Base-by-base conservation (phyloP, 2,797 vertebrate species). In the Coccyzus lansbergi region DNA sequence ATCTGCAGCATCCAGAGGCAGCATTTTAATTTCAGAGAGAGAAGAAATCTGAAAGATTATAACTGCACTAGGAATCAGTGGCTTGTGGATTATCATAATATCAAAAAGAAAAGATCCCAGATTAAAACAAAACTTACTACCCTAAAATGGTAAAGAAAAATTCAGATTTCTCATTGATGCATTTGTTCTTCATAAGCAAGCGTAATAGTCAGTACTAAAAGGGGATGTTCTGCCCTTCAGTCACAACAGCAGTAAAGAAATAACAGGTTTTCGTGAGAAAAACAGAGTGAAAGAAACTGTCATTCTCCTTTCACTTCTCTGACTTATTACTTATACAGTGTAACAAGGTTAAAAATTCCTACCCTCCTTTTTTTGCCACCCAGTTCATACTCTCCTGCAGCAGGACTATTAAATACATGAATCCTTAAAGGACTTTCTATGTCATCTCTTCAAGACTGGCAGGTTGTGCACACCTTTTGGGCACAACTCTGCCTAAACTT, bases 11-110 rank as follows among this genome's bases (percentile, higher is more conserved):
- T 52, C 58, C 85, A 90, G 74, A 76, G 59, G 85, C 58, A 94
- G 48, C 55, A 46, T 95, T 97, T 95, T 96, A 86, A 95, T 95
- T 96, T 96, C 92, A 67, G 65, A 95, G 51, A 92, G 51, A 83
- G 49, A 63, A 83, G 59, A 93, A 74, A 83, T 58, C 12, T 90
- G 65, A 64, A 90, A 95, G 34, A 65, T 90, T 78, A n/a, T 76
- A 21, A 81, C 84, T 90, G 46, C 18, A 64, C 75, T 53, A 92
- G 56, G 46, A 33, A 88, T 63, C 77, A 81, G 38, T 58, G 31
- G 10, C 29, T 74, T 79, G 51, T 63, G 56, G 49, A 94, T 95
- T 97, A 94, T 77, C 60, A 83, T 62, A 95, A 36, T 83, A 90
- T 86, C 68, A 84, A 53, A 52, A 95, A 93, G 84, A 72, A 88